Base-by-base conservation (phyloP, 1,140 invertebrate species). In the Periplaneta americana region DNA sequence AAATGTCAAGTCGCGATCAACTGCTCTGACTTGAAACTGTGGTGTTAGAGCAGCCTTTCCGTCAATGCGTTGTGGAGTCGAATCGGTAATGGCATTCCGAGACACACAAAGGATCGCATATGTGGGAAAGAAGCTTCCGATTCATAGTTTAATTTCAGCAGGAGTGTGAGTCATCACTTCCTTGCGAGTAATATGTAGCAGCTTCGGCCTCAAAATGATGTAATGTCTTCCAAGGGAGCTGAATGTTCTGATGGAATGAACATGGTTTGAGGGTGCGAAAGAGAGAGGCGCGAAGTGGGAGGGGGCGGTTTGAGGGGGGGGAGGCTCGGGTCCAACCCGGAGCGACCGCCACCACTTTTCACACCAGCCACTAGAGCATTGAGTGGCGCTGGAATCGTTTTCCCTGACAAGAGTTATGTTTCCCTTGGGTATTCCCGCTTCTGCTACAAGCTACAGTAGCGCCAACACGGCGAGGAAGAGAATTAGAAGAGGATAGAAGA, bases 261-360 rank as follows among this genome's bases (percentile, higher is more conserved):
- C 22, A 5, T 34, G 75, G 18, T 22, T 17, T 66, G 22, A 66
- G 48, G 28, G 4, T n/a, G n/a, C n/a, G n/a, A n/a, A n/a, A n/a
- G n/a, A n/a, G n/a, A n/a, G n/a, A n/a, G n/a, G n/a, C n/a, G n/a
- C n/a, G 48, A 15, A 66, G 22, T 8, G n/a, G 48, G 48, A n/a
- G 22, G 10, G 31, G 75, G 6, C 17, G 0, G 15, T 77, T 34
- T 77, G 33, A 77, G 33, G 75, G 75, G n/a, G 28, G 9, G n/a
- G 33, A 77, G 15, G 6, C 10, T 15, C 32, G 15, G 22, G n/a
- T 33, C 35, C 75, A 34, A 77, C 75, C 48, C 17, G 33, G 18
- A 80, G 79, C 79, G 79, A 66, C 79, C 79, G 39, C 48, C 79
- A 32, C 48, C 66, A 80, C 79, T 80, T 80, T 39, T 66, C 79